These are phyloP conservation scores for Oasisia sp. DNA, from an alignment of 2,888 invertebrate genomes.

Conservation along the genomic window DNA sequence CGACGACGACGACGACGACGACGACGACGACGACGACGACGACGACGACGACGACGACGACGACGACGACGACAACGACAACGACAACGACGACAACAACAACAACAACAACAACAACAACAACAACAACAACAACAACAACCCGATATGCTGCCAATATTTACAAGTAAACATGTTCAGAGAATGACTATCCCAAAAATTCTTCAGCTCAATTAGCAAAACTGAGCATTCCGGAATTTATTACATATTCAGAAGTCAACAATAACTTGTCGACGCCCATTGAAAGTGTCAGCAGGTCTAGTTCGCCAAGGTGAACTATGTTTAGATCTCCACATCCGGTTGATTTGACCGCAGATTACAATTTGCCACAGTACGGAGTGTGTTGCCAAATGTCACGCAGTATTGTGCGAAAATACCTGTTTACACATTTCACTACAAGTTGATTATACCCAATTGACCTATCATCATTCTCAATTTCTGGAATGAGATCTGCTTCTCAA, in stretches of 20 bases:
- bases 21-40: no score
- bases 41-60: no score
- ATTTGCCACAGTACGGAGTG: neutral
- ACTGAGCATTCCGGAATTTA: neutral
- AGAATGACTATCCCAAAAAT: neutral
- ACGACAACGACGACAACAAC: no score
- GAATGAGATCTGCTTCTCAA: neutral
- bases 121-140: no score
- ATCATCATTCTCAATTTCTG: neutral
- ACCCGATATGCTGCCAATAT: neutral
- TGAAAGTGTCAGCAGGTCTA: neutral
- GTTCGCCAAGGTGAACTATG: neutral
- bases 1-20: no score
- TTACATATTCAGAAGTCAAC: neutral
- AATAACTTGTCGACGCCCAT: neutral
- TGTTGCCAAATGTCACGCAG: neutral
- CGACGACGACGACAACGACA: no score
- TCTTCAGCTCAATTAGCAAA: neutral
- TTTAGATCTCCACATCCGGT: neutral
- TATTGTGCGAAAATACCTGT: neutral
- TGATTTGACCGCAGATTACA: neutral
- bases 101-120: no score
- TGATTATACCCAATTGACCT: neutral
- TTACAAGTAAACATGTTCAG: neutral
- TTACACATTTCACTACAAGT: neutral